Conservation (phyloP, 1,140 invertebrate species). For the Tetramorium alpestre region DNA sequence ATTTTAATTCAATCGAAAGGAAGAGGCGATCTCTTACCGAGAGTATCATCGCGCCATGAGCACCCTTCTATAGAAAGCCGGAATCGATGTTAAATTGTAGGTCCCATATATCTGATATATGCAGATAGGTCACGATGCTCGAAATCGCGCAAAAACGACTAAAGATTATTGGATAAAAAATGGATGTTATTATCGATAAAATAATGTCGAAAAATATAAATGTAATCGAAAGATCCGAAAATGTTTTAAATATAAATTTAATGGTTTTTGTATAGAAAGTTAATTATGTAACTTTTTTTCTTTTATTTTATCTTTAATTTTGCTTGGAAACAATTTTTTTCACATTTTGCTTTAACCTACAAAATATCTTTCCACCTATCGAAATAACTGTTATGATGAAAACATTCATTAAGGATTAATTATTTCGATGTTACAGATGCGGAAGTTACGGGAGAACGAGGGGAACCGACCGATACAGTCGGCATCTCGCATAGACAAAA, state of each 20-base stretch:
- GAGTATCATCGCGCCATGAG: no score
- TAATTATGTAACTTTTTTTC: constrained; percentile 7
- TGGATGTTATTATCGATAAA: background rate
- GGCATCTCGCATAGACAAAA: constrained; percentile 78
- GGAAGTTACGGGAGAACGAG: constrained; percentile 82
- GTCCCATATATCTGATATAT: no score
- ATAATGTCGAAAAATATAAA: background rate
- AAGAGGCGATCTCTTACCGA: no score
- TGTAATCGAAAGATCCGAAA: no score
- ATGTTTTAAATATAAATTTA: background rate
- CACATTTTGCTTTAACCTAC: background rate
- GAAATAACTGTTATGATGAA: background rate
- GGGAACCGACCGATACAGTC: constrained; percentile 78
- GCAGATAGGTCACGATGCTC: no score
- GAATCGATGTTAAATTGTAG: no score
- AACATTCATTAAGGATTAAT: background rate
- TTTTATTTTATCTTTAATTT: background rate
- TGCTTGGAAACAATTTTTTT: background rate
- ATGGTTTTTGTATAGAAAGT: background rate
- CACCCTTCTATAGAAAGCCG: no score
- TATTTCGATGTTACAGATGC: constrained; percentile 78
- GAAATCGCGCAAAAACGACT: no score
- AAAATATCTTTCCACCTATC: background rate
- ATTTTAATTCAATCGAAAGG: no score
- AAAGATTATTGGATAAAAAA: background rate